phyloP scores from a whole-genome alignment of 2,113 vertebrate species.

The Heloderma charlesbogerti region DNA sequence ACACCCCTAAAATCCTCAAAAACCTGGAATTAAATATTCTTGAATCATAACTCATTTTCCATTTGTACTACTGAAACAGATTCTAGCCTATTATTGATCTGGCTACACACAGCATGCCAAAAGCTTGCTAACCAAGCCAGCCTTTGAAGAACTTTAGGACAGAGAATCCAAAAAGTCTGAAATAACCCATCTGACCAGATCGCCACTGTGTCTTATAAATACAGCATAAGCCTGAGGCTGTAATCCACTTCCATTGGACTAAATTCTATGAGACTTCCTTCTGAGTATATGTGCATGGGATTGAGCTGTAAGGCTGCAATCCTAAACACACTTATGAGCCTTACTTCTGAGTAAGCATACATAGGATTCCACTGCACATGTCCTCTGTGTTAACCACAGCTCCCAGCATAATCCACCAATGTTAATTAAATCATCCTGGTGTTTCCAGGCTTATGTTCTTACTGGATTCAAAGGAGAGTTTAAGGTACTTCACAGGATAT shows the following conservation, averaged over 20 bases:
- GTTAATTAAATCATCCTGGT: background rate
- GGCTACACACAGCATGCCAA: background rate
- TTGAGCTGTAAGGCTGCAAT: background rate
- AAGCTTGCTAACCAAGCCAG: background rate
- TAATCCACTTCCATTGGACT: background rate
- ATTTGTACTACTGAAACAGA: accelerated
- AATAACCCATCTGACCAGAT: background rate
- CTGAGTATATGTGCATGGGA: background rate
- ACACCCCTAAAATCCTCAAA: slow-evolving; percentile 32
- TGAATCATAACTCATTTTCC: background rate
- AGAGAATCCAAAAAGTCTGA: accelerated
- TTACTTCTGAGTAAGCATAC: background rate
- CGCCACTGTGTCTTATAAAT: background rate
- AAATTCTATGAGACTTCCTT: background rate
- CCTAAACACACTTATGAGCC: background rate
- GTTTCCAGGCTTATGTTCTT: background rate
- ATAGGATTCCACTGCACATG: background rate
- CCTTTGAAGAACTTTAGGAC: background rate
- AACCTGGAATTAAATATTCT: slow-evolving; percentile 48
- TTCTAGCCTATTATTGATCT: background rate
- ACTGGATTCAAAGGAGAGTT: background rate
- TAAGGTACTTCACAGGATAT: background rate
- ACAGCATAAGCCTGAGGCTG: background rate
- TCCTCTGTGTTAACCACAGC: background rate
- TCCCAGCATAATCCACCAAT: background rate